Conservation (phyloP, 2,113 vertebrate species). For the Ceuthmochares aereus region DNA sequence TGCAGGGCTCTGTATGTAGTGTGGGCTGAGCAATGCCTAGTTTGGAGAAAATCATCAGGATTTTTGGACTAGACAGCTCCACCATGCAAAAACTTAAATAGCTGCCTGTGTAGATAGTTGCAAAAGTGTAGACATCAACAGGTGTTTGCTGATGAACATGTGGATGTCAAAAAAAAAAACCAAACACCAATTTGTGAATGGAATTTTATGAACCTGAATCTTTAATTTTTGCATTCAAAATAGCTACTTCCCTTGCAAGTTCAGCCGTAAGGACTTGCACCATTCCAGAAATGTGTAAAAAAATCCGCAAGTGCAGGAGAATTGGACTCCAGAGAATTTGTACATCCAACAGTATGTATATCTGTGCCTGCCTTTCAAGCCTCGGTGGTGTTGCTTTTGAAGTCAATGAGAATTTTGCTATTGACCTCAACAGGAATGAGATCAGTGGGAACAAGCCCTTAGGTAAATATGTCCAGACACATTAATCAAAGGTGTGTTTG, state of each 20-base stretch:
- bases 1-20: background rate
- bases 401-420: slow-evolving; percentile 45
- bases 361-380: background rate
- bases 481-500: slow-evolving; percentile 60
- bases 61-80: background rate
- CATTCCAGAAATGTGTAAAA: background rate
- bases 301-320: background rate
- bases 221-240: background rate
- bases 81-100: background rate
- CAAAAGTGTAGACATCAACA: background rate
- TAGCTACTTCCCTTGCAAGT: background rate
- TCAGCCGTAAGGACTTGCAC: background rate
- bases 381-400: background rate
- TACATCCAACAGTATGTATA: background rate
- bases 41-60: background rate
- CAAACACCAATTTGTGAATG: fast-evolving
- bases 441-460: background rate
- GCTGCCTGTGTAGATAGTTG: background rate
- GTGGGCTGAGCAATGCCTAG: fast-evolving
- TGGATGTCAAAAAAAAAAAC: background rate
- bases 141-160: background rate
- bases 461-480: slow-evolving; percentile 42
- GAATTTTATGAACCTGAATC: background rate
- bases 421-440: slow-evolving; percentile 49
- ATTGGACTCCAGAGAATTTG: background rate